phyloP scores from a whole-genome alignment of 2,113 vertebrate genomes.

The Hydropotes inermis region DNA sequence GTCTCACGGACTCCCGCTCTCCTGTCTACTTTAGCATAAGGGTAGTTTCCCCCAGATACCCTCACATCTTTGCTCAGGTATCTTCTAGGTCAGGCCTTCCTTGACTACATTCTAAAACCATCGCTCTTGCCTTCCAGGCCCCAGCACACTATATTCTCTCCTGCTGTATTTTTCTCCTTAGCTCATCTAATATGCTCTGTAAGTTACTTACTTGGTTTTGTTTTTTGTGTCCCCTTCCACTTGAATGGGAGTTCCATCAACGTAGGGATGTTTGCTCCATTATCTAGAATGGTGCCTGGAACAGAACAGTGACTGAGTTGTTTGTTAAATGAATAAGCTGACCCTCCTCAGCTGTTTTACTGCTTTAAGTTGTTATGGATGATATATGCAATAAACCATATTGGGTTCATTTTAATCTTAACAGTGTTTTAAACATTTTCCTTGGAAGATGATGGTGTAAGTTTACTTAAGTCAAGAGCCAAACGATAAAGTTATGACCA shows the following conservation, averaged over 20 bases:
- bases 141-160: background rate
- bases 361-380: background rate
- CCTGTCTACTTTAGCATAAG: background rate
- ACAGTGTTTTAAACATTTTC: background rate
- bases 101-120: background rate
- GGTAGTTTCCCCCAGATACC: background rate
- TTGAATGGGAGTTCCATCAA: background rate
- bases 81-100: background rate
- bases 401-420: background rate
- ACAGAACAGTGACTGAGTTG: background rate
- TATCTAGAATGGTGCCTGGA: background rate
- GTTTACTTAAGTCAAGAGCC: background rate
- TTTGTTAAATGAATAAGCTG: background rate
- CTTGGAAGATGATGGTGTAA: background rate
- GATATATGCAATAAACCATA: background rate
- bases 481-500: background rate
- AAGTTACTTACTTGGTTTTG: background rate
- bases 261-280: background rate
- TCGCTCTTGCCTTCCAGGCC: rapidly evolving
- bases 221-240: background rate
- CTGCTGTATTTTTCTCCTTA: background rate
- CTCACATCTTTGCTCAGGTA: background rate
- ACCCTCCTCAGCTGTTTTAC: background rate
- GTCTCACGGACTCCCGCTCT: background rate
- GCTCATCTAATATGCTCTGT: background rate